phyloP scores from a whole-genome alignment of 2,113 vertebrate species.

The Sapayoa aenigma region DNA sequence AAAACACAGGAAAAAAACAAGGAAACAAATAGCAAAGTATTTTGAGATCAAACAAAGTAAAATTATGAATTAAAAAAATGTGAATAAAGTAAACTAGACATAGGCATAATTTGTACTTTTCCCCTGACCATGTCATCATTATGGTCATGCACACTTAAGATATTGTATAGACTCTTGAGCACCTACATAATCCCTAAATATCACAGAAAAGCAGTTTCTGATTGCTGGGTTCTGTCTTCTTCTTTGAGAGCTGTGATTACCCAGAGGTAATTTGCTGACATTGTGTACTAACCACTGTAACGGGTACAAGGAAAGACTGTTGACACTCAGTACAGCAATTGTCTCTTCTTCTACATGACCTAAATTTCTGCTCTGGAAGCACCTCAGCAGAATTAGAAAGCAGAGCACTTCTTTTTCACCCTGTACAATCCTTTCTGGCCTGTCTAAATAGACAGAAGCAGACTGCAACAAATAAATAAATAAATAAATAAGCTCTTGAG shows the following conservation, averaged over 20 bases:
- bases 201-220: neutral
- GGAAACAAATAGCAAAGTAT: neutral
- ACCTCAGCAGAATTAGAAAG: neutral
- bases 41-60: neutral
- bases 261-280: neutral
- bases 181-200: neutral
- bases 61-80: neutral
- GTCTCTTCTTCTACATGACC: neutral
- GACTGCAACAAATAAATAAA: neutral
- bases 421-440: neutral
- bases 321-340: neutral
- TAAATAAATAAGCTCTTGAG: neutral
- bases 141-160: neutral
- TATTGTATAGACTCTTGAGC: neutral
- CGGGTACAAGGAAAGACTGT: neutral
- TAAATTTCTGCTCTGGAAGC: neutral
- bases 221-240: neutral
- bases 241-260: neutral
- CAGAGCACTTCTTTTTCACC: neutral
- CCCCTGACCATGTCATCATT: neutral
- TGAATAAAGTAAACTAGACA: neutral
- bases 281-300: neutral
- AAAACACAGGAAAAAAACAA: neutral
- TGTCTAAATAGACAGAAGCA: neutral
- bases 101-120: neutral